Evolutionary conservation across 2,888 invertebrate species (phyloP), one percentile per base, ranked within the genome.

Genomic region (Therioaphis trifolii): DNA sequence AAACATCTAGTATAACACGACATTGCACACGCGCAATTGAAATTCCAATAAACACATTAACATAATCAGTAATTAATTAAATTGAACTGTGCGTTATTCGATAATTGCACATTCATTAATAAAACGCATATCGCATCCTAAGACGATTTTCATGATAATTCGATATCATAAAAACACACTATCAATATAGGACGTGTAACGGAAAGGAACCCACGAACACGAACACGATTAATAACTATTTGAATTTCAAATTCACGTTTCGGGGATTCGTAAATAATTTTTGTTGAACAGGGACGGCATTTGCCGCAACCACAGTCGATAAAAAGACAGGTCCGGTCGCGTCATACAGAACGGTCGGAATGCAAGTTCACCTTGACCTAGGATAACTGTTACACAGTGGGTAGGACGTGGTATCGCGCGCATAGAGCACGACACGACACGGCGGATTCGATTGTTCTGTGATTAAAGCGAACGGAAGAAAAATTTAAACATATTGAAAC

Each of bases 291-390:
- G 3, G 4, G 18, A 3, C 2, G 14, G 15, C 7, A 46, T 18
- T 18, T 5, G 15, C 52, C 18, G 4, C 2, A 9, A 21, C 24
- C 15, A 3, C 18, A 24, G 18, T 55, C 5, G 55, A 21, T 7
- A 15, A 14, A 7, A 15, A 14, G 3, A 52, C 52, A 15, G 14
- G 3, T 12, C 52, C 15, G 52, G 5, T 15, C 55, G 4, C 55
- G 3, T 2, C n/a, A 35, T 35, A 35, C 35, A 3, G 55, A 55
- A 7, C 21, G 4, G 7, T n/a, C 1, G 14, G 1, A 40, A 35
- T 18, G 21, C 18, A 76, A 63, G 12, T 14, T 76, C 63, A 63
- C 76, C 63, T 76, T 76, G 76, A 76, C 76, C 76, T 76, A 76
- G 46, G 76, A 63, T 63, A 76, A 76, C 76, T 21, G 55, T n/a